phyloP scores from a whole-genome alignment of 2,797 vertebrate genomes.

The Sternotherus odoratus region DNA sequence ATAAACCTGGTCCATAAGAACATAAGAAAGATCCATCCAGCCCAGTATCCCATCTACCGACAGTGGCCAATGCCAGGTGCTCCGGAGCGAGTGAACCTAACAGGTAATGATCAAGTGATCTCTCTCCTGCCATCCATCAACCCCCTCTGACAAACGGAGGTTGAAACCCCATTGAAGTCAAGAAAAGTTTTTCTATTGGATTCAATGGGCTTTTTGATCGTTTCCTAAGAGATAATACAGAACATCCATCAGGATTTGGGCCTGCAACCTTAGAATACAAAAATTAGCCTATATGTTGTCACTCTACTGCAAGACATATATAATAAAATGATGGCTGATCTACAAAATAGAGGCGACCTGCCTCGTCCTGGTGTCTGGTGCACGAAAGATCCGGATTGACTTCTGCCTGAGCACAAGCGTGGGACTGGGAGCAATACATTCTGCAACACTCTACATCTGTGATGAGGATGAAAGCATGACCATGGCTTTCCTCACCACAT shows the following conservation, averaged over 20 bases:
- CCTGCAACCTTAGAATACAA: not conserved
- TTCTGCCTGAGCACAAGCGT: not conserved
- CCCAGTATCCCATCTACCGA: too few relatives aligned
- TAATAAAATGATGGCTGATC: not conserved
- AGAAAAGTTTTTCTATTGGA: not conserved
- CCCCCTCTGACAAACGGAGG: too few relatives aligned
- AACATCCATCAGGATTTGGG: not conserved
- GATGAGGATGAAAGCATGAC: not conserved
- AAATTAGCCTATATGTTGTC: not conserved
- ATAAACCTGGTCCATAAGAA: not conserved
- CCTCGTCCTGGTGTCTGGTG: not conserved
- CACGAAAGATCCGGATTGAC: not conserved
- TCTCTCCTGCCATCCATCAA: too few relatives aligned
- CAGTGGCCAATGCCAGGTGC: too few relatives aligned
- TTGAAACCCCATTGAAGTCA: not conserved
- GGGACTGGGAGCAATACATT: too few relatives aligned
- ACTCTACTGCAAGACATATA: not conserved
- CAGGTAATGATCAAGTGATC: too few relatives aligned
- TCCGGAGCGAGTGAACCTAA: too few relatives aligned
- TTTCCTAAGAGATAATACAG: not conserved
- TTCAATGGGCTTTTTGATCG: not conserved
- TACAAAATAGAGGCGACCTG: not conserved
- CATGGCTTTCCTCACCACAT: accelerated
- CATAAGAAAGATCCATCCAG: too few relatives aligned
- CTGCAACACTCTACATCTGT: too few relatives aligned